Base-by-base conservation (phyloP, 2,113 vertebrate genomes). In the Brachionichthys hirsutus region DNA sequence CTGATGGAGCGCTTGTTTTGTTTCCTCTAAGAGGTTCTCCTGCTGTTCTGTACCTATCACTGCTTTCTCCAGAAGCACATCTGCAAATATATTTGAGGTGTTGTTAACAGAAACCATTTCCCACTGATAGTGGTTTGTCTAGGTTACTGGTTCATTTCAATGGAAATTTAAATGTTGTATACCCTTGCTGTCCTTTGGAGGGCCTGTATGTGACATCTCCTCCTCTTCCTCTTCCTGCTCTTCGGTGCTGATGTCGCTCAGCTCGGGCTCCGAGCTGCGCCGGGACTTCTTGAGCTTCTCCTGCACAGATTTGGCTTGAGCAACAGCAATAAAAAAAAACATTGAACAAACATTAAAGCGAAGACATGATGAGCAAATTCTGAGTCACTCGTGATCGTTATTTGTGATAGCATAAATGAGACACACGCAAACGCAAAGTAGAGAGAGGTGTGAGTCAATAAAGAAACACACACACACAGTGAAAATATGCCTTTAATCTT, bases 291-390 rank as follows among this genome's bases (percentile, higher is more conserved):
- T 80, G 70, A 88, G 85, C 79, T 92, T 92, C 70, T 93, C 88
- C 88, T 92, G 92, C 53, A 91, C 92, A 84, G 88, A 92, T 89
- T 91, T 91, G 84, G 87, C 84, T 83, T 79, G 41, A 42, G 68
- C 74, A 43, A 55, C 38, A 84, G 24, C 8, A 59, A 82, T 35
- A 81, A 30, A 83, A 34, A 77, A 4, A 76, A 6, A 6, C 16
- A 15, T 3, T 51, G 3, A 42, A 44, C 58, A 61, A 10, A 84
- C 54, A 46, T 36, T 47, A 22, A 47, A 50, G 19, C 4, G 60
- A 62, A 46, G 57, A 13, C n/a, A 40, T 2, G 11, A 20, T 62
- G 10, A 45, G 35, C 24, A 20, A 12, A 12, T 12, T 18, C 17
- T 20, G 46, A 40, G 22, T 2, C 35, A n/a, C 36, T 54, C 15